Evolutionary conservation across 2,888 invertebrate species (phyloP), one percentile per base, ranked within the genome.

Genomic region (Schizaphis graminum): DNA sequence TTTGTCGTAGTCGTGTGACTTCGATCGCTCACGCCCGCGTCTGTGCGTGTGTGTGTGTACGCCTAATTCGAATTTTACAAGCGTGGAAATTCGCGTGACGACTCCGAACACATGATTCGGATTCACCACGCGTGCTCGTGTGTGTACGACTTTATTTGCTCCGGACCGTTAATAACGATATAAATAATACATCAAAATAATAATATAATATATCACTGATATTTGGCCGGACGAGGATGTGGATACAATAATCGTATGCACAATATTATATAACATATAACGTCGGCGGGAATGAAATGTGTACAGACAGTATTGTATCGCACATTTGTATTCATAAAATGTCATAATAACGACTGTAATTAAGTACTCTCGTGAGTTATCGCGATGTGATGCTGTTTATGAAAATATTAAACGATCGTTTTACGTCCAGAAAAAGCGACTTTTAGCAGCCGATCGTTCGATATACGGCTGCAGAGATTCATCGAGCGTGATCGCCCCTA

Each of bases 1-100:
- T 24, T 67, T 4, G 44, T 35, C 77, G 21, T 77, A 16, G 35
- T 77, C 77, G 35, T 61, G 26, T 13, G 35, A 41, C 41, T 28
- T 47, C 49, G 67, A 5, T 0, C 4, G 61, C 56, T 10, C n/a
- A 41, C 28, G 53, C 21, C 16, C 5, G 67, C 35, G 35, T 77
- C 35, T 77, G 35, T 21, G n/a, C 35, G n/a, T 67, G 67, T 3
- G 67, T 67, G 77, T 44, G 53, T 67, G 77, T 44, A 44, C 8
- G 53, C n/a, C 35, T 57, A 85, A 93, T 89, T 93, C 89, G 89
- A 44, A 84, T 84, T 90, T 93, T 89, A 93, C 89, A 57, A 93
- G 93, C 93, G 89, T 56, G 47, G 24, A 84, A 89, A 93, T 89
- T 93, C 57, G 84, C 93, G 89, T 93, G 93, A 89, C 93, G 89